Base-by-base conservation (phyloP, 2,888 invertebrate genomes). In the Lysandra coridon region DNA sequence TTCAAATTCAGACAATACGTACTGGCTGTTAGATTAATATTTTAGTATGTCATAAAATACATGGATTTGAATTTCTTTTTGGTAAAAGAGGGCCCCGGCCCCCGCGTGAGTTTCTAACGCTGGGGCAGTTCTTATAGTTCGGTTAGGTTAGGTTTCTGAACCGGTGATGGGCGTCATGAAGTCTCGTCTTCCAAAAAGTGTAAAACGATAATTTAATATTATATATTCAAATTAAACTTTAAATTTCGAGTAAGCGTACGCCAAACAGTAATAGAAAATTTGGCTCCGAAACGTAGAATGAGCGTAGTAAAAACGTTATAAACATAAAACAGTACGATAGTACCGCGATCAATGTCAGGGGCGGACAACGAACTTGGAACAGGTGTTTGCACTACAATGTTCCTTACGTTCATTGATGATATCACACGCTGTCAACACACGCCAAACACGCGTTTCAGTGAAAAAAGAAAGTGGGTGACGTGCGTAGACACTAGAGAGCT, bases 1-100 rank as follows among this genome's bases (percentile, higher is more conserved):
- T 82, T 84, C 83, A 83, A 85, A 86, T 37, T 69, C 33, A 14
- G 69, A 69, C 69, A 37, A 33, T 64, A 23, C 17, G 17, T 62
- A 23, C 23, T n/a, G 60, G 60, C 60, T 62, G 23, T 64, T 64
- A 64, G 30, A 64, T 3, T 30, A 2, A 62, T 62, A 62, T n/a
- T 62, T 23, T 62, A 23, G 60, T 23, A 2, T 62, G 62, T 7
- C 62, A 62, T 62, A 62, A 62, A 23, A 23, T 5, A 1, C 23
- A 62, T 23, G 23, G 23, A 62, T 62, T 7, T 23, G 6, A 62
- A 62, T 2, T 7, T 5, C 60, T n/a, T 23, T 23, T 7, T 23
- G 62, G 6, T 23, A 62, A 62, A 62, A 23, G 2, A 23, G 2
- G 6, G 2, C 10, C 2, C 49, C 49, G 0, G 6, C 1, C 10